Evolutionary conservation across 1,140 invertebrate species (phyloP).

Genomic region (Leptinotarsa lineolata): DNA sequence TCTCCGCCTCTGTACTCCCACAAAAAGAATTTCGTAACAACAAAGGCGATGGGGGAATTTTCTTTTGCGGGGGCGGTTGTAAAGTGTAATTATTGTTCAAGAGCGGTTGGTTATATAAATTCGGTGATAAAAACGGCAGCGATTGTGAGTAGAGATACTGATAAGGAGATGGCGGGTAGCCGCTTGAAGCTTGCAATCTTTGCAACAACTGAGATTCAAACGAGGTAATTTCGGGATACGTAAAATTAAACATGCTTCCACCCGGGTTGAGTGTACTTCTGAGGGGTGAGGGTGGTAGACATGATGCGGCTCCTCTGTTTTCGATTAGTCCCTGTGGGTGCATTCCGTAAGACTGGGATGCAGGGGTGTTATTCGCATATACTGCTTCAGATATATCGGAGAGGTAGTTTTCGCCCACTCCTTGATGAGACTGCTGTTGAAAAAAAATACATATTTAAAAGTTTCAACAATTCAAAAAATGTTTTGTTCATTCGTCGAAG

Average conservation of each 20-base stretch:
- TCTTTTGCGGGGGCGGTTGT: constrained; percentile 48
- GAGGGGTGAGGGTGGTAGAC: constrained; percentile 48
- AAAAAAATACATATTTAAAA: constrained; percentile 14
- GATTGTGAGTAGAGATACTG: constrained; percentile 40
- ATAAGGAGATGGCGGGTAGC: constrained; percentile 39
- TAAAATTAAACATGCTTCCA: constrained; percentile 47
- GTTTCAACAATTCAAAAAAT: not conserved
- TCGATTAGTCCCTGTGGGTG: constrained; percentile 49
- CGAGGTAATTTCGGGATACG: constrained; percentile 36
- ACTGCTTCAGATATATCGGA: constrained; percentile 12
- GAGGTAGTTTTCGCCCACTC: not conserved
- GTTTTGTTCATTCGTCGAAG: too few species aligned
- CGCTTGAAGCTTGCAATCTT: constrained; percentile 47
- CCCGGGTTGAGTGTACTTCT: constrained; percentile 44
- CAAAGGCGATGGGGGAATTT: constrained; percentile 47
- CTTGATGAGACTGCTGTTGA: constrained; percentile 22
- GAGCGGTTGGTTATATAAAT: constrained; percentile 36
- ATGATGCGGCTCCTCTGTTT: constrained; percentile 47
- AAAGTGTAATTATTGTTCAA: constrained; percentile 52
- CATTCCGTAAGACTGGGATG: constrained; percentile 47
- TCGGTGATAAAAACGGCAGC: constrained; percentile 36
- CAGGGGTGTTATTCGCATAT: constrained; percentile 43
- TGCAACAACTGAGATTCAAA: constrained; percentile 50
- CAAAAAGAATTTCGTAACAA: constrained; percentile 48
- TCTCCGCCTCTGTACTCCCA: constrained; percentile 49